Conservation (phyloP, 2,113 vertebrate genomes). For the Oenanthe oenanthe region DNA sequence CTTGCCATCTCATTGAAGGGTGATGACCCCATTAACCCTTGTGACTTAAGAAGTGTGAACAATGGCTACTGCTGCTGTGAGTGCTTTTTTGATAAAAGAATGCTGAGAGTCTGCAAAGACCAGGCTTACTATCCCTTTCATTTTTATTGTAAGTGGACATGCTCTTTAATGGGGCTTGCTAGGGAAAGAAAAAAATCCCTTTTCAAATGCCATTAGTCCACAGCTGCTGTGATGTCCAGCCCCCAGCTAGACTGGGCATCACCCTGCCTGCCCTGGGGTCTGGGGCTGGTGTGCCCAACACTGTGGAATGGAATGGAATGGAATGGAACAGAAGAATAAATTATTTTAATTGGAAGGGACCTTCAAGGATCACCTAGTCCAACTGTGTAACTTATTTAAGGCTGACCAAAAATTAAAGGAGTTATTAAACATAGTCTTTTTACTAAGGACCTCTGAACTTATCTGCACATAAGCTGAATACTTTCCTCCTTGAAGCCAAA, state of each 20-base stretch:
- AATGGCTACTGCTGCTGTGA: background rate
- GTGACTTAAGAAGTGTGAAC: background rate
- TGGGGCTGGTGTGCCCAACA: background rate
- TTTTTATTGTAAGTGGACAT: background rate
- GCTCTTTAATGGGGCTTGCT: background rate
- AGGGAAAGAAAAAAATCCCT: background rate
- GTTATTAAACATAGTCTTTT: background rate
- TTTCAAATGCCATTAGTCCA: background rate
- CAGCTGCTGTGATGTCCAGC: background rate
- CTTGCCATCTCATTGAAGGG: background rate
- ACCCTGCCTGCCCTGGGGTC: background rate
- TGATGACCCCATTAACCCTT: background rate
- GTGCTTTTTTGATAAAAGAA: background rate
- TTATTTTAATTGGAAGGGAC: background rate
- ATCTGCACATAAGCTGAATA: background rate
- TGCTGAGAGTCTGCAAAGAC: background rate
- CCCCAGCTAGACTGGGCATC: accelerated
- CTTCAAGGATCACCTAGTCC: background rate
- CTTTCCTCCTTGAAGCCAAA: background rate
- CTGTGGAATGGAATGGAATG: background rate
- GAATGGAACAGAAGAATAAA: background rate
- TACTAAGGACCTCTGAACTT: background rate
- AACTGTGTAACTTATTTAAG: background rate
- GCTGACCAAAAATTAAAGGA: background rate
- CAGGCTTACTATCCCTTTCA: background rate